These are phyloP conservation scores for Drosophila infuscata DNA, from an alignment of 2,888 invertebrate species.

Conservation along the genomic window DNA sequence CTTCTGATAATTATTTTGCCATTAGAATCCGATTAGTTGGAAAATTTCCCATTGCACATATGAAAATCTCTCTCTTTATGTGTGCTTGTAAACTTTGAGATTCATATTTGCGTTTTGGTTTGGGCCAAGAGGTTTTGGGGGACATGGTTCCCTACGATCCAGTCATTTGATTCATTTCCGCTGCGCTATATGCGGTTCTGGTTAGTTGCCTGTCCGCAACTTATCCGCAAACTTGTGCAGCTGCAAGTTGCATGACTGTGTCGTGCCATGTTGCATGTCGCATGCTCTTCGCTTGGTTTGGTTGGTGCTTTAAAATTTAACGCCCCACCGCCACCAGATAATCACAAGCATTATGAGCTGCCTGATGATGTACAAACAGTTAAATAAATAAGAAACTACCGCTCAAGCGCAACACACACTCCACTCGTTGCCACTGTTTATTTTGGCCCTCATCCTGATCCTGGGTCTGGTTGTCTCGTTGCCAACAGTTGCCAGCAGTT, in stretches of 20 bases:
- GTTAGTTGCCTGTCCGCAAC: conserved; percentile 53
- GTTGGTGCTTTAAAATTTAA: conserved; percentile 60
- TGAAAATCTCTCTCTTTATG: conserved; percentile 10
- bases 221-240: conserved; percentile 58
- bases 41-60: conserved; percentile 68
- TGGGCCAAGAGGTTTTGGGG: neutral
- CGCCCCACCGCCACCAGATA: conserved; percentile 47
- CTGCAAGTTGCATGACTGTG: conserved; percentile 19
- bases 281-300: conserved; percentile 3
- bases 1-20: conserved; percentile 84
- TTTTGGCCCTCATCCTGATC: neutral
- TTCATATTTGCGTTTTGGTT: conserved; percentile 42
- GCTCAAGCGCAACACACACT: neutral
- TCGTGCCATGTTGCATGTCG: conserved; percentile 15
- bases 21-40: conserved; percentile 85
- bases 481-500: conserved; percentile 14
- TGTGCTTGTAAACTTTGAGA: conserved; percentile 51
- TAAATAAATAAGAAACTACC: conserved; percentile 63
- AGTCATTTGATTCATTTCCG: conserved; percentile 73
- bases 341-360: conserved; percentile 70
- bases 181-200: conserved; percentile 52
- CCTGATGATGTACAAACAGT: conserved; percentile 74
- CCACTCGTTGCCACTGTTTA: neutral
- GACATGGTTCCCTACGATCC: conserved; percentile 13
- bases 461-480: neutral